Conservation (phyloP, 1,140 invertebrate genomes). For the Euborellia annulipes region DNA sequence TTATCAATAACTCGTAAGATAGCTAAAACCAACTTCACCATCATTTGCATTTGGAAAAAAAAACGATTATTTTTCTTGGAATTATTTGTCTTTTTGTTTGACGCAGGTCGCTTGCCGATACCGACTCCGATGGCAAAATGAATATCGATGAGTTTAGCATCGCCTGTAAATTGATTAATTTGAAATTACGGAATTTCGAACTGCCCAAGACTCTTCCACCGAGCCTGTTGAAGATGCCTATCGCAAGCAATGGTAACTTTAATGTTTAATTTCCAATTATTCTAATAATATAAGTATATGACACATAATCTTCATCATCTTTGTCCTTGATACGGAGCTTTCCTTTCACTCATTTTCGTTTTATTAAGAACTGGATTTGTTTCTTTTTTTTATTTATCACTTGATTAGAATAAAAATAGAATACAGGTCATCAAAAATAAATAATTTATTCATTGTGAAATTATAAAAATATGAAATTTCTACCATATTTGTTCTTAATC, state of each 20-base stretch:
- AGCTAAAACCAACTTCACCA: no score
- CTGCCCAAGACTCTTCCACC: slow-evolving; percentile 73
- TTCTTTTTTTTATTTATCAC: no score
- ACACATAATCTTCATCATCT: slow-evolving; percentile 1
- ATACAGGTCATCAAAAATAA: no score
- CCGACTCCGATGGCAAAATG: slow-evolving; percentile 92
- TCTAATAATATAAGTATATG: slow-evolving; percentile 7
- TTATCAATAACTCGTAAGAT: no score
- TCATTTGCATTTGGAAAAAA: no score
- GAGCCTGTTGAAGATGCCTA: slow-evolving; percentile 41
- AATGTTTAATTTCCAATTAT: neutral
- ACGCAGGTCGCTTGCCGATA: slow-evolving; percentile 81
- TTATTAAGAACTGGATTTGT: no score
- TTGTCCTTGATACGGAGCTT: slow-evolving; percentile 4
- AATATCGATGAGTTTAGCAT: slow-evolving; percentile 94
- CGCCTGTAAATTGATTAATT: slow-evolving; percentile 91
- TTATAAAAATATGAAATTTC: no score
- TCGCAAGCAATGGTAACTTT: neutral
- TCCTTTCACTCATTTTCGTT: neutral
- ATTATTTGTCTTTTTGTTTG: slow-evolving; percentile 19
- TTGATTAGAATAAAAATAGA: no score
- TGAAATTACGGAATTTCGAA: slow-evolving; percentile 82
- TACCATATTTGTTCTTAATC: no score
- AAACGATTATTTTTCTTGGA: no score
- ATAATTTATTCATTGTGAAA: no score